A percentile compares a stretch with the other conserved stretches of the same genome.
Conservation (phyloP, 2,797 vertebrate species). For the Acanthis flammea region DNA sequence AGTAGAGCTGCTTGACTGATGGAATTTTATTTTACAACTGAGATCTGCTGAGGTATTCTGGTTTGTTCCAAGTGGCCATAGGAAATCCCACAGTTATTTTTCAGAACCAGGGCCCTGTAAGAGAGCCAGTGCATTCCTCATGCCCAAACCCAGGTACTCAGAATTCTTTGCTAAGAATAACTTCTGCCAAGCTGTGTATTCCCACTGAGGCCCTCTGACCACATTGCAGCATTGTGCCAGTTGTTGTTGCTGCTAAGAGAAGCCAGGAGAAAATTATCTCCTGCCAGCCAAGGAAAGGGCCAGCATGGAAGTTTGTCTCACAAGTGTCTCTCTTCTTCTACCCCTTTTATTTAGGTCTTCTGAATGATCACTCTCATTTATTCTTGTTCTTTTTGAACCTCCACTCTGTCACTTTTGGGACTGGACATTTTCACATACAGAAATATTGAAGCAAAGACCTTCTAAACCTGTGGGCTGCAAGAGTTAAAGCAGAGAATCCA, state of each 20-base stretch:
- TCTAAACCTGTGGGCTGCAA: neutral
- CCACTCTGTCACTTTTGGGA: neutral
- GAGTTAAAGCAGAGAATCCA: neutral
- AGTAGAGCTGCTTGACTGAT: neutral
- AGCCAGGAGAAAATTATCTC: neutral
- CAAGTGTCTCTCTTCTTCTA: neutral
- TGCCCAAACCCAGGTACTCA: neutral
- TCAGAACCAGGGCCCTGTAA: neutral
- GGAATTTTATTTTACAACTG: neutral
- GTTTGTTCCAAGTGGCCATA: neutral
- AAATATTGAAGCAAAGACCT: neutral
- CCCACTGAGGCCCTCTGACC: neutral
- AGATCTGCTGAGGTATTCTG: neutral
- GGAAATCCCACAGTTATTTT: neutral
- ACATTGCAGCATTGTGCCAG: neutral
- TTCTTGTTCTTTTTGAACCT: neutral
- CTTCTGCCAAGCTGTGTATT: neutral
- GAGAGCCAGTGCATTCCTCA: neutral
- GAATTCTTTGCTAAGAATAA: neutral
- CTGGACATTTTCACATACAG: neutral
- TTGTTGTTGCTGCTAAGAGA: neutral
- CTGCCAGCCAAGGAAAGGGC: neutral
- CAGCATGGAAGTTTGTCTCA: neutral
- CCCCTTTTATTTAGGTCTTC: neutral
- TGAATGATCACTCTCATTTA: neutral